Conservation (phyloP, 1,140 invertebrate species). For the Lanistes nyassanus region DNA sequence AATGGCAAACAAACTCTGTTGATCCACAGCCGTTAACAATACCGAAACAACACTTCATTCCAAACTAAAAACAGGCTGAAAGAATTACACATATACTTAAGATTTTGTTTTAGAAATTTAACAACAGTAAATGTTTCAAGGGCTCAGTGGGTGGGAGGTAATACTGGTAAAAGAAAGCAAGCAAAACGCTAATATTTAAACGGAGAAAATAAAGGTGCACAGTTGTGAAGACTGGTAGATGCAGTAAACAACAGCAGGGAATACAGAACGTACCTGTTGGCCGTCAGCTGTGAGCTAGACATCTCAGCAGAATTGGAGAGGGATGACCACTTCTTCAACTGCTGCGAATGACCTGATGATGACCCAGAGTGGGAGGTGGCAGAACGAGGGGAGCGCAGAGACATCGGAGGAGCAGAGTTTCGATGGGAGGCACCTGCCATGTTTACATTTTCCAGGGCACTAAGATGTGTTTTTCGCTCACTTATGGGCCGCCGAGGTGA, state of each 20-base stretch:
- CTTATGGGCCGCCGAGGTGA: neutral
- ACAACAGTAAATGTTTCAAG: too few species aligned
- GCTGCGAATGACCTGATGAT: neutral
- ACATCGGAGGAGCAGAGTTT: constrained; percentile 39
- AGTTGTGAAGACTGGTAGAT: neutral
- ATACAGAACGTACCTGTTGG: constrained; percentile 32
- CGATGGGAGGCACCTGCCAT: constrained; percentile 32
- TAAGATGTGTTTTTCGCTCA: constrained; percentile 13
- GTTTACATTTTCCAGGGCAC: constrained; percentile 50
- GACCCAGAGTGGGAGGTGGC: constrained; percentile 12
- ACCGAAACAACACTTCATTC: too few species aligned
- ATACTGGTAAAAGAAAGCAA: too few species aligned
- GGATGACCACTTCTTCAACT: constrained; percentile 57
- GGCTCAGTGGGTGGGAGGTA: too few species aligned
- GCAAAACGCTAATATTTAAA: too few species aligned
- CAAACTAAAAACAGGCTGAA: too few species aligned
- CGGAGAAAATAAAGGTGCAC: neutral
- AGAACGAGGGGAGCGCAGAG: constrained; percentile 30
- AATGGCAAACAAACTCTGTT: too few species aligned
- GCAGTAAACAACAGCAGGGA: neutral
- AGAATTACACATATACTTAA: too few species aligned
- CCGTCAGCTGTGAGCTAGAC: constrained; percentile 33
- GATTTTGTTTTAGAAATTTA: too few species aligned
- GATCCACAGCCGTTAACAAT: too few species aligned
- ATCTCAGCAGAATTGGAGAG: constrained; percentile 45